These are phyloP conservation scores for Salvelinus sp. DNA, from an alignment of 2,113 vertebrate genomes.

Conservation along the genomic window DNA sequence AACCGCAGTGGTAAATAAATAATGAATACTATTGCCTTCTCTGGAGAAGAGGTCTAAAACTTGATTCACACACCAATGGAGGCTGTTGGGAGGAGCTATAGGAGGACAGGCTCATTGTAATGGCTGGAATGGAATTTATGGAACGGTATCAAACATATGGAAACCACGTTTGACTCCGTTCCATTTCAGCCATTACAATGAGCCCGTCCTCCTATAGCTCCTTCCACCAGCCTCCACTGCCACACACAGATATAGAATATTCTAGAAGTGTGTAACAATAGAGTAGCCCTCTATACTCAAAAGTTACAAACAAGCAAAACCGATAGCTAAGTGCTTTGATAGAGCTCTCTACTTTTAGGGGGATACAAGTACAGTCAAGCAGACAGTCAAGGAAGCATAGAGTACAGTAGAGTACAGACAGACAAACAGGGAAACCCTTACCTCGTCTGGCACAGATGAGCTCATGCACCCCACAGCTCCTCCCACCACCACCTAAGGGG, in stretches of 20 bases:
- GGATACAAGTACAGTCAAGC: background rate
- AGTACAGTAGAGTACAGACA: background rate
- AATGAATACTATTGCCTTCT: constrained; percentile 53
- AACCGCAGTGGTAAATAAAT: constrained; percentile 63
- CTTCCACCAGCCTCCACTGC: constrained; percentile 44
- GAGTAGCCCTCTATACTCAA: background rate
- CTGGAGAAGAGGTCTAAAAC: constrained; percentile 60
- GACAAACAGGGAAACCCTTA: constrained; percentile 55
- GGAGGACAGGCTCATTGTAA: no score
- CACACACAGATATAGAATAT: constrained; percentile 40
- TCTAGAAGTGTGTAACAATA: constrained; percentile 10
- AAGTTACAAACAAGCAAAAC: background rate
- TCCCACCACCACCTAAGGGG: constrained; percentile 87
- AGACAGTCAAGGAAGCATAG: background rate
- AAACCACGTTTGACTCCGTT: no score
- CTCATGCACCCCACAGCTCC: constrained; percentile 94
- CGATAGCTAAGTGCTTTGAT: background rate
- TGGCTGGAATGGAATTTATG: no score
- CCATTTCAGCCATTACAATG: no score
- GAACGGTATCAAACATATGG: no score
- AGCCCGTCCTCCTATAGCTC: no score
- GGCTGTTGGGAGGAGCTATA: no score
- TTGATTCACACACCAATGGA: constrained; percentile 42
- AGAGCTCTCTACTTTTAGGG: background rate
- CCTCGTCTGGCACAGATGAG: constrained; percentile 96